These are phyloP conservation scores for Sturmia bella DNA, from an alignment of 2,888 invertebrate genomes.

Conservation along the genomic window DNA sequence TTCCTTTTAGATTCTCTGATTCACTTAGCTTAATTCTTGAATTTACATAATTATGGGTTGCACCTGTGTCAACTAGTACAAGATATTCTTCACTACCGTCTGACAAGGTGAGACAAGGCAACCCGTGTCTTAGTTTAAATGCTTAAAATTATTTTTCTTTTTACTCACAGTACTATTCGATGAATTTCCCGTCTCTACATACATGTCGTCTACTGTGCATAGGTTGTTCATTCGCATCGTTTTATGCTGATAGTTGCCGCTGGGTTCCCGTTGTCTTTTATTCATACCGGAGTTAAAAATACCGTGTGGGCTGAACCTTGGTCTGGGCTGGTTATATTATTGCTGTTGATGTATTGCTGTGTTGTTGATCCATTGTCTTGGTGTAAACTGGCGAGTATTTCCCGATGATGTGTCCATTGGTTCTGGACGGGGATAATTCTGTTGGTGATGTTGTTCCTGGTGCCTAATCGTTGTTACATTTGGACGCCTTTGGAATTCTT, in stretches of 20 bases:
- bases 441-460: no score
- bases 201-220: conserved; percentile 3
- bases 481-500: conserved; percentile 17
- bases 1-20: conserved; percentile 4
- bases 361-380: conserved; percentile 8
- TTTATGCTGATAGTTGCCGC: background rate
- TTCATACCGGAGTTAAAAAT: background rate
- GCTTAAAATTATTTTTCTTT: conserved; percentile 1
- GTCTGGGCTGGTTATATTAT: conserved; percentile 11
- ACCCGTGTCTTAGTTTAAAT: conserved; percentile 18
- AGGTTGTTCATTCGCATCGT: conserved; percentile 9
- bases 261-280: conserved; percentile 7
- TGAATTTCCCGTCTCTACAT: conserved; percentile 9
- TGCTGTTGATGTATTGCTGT: conserved; percentile 4
- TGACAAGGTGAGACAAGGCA: conserved; percentile 22
- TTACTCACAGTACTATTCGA: conserved; percentile 14
- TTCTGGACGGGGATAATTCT: no score
- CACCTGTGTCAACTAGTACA: conserved; percentile 18
- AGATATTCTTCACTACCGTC: conserved; percentile 11
- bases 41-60: no score
- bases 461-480: no score
- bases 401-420: no score
- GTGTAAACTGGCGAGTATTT: no score
- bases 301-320: conserved; percentile 6
- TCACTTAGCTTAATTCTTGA: no score